These are phyloP conservation scores for Pongo pygmaeus DNA, from an alignment of 2,113 vertebrate genomes.

Conservation along the genomic window DNA sequence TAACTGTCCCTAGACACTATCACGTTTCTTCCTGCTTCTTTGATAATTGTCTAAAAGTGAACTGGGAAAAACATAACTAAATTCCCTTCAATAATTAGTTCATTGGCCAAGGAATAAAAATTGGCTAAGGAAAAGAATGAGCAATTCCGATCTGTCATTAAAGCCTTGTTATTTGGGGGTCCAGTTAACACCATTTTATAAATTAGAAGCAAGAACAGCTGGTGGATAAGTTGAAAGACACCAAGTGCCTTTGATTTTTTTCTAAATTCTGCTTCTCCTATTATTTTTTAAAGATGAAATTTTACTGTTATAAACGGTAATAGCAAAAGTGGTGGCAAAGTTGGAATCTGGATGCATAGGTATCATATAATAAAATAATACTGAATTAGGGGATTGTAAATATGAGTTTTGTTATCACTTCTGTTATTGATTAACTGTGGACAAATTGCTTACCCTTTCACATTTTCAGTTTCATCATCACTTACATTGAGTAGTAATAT, in stretches of 20 bases:
- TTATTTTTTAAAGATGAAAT: not conserved
- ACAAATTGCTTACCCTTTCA: not conserved
- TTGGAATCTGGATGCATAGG: not conserved
- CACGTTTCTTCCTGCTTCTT: slow-evolving; percentile 55
- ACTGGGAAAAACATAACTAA: slow-evolving; percentile 62
- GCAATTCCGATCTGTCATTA: slow-evolving; percentile 64
- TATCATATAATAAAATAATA: slow-evolving; percentile 2
- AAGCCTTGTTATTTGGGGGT: slow-evolving; percentile 59
- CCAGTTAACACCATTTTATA: slow-evolving; percentile 62
- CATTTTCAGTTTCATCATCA: not conserved
- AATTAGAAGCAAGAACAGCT: slow-evolving; percentile 70
- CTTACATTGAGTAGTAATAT: not conserved
- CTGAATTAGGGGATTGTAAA: not conserved
- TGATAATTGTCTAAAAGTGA: slow-evolving; percentile 68
- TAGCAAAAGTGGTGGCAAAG: not conserved
- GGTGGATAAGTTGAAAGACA: slow-evolving; percentile 53
- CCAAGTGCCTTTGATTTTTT: slow-evolving; percentile 52
- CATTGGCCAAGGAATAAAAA: slow-evolving; percentile 55
- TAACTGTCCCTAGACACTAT: slow-evolving; percentile 48
- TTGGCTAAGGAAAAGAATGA: slow-evolving; percentile 71
- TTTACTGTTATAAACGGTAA: not conserved
- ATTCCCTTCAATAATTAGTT: slow-evolving; percentile 68
- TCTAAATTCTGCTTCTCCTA: not conserved
- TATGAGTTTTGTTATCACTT: not conserved
- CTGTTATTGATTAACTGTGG: not conserved